Conservation (phyloP, 2,797 vertebrate genomes). For the Bradypodion ventrale region DNA sequence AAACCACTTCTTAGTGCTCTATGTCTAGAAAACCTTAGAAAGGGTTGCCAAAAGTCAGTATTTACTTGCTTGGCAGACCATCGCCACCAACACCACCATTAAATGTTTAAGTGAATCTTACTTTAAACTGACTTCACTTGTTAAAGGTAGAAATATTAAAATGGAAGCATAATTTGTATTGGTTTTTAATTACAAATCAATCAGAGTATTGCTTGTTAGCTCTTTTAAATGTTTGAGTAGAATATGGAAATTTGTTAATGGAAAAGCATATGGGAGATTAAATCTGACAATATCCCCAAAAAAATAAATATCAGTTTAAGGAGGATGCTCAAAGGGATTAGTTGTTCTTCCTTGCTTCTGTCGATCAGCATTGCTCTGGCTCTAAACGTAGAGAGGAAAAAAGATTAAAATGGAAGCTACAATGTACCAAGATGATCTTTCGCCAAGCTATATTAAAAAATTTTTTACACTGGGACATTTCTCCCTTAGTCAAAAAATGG, state of each 20-base stretch:
- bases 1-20: no score
- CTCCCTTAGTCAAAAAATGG: no score
- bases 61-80: no score
- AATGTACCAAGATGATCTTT: background rate
- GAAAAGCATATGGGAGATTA: conserved; percentile 32
- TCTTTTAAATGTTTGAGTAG: conserved; percentile 16
- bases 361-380: background rate
- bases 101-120: no score
- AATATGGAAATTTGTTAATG: conserved; percentile 21
- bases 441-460: background rate
- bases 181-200: conserved; percentile 19
- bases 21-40: no score
- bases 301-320: conserved; percentile 23
- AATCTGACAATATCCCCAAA: conserved; percentile 20
- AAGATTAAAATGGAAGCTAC: background rate
- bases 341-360: conserved; percentile 22
- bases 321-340: conserved; percentile 32
- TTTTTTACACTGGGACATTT: background rate
- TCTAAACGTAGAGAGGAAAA: background rate
- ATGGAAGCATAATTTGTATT: conserved; percentile 16
- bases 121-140: background rate
- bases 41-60: no score
- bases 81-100: no score
- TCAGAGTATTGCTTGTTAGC: conserved; percentile 13
- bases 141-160: background rate